Conservation (phyloP, 2,797 vertebrate species). For the Macropodus opercularis region DNA sequence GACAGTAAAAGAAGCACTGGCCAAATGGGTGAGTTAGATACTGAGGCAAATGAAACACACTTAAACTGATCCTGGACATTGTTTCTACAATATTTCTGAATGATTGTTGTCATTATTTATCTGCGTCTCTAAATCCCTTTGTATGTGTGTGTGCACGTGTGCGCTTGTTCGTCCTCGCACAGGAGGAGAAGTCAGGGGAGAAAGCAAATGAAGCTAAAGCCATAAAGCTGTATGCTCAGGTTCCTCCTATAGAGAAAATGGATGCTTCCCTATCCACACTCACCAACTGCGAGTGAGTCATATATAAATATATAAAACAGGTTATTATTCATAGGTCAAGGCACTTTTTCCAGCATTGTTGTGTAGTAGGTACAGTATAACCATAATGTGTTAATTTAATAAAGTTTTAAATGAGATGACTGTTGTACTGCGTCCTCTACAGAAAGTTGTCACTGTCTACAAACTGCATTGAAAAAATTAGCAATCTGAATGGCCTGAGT, state of each 20-base stretch:
- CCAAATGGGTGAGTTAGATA: slow-evolving; percentile 64
- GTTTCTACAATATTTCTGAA: not conserved
- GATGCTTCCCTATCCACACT: slow-evolving; percentile 90
- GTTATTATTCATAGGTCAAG: not conserved
- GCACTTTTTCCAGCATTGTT: not conserved
- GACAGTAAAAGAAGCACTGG: slow-evolving; percentile 67
- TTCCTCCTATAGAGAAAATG: slow-evolving; percentile 97
- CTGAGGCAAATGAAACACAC: not conserved
- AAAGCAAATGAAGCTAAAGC: slow-evolving; percentile 89
- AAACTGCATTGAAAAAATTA: slow-evolving; percentile 98
- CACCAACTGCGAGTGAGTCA: slow-evolving; percentile 92
- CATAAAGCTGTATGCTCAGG: slow-evolving; percentile 90
- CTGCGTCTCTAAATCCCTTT: not conserved
- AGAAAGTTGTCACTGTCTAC: slow-evolving; percentile 96
- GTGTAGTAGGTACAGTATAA: not conserved
- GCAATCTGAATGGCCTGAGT: slow-evolving; percentile 94
- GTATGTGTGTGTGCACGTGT: slow-evolving; percentile 7
- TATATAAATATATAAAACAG: not conserved
- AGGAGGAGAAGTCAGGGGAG: slow-evolving; percentile 92
- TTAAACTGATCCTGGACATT: not conserved
- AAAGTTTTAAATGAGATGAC: not conserved
- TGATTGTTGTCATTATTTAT: not conserved
- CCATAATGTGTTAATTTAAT: not conserved
- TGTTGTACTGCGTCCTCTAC: slow-evolving; percentile 27
- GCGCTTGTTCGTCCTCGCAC: not conserved